Percentiles rank a stretch among this genome's conserved stretches.
Conservation (phyloP, 2,888 invertebrate species). For the Lordiphosa andalusiaca region DNA sequence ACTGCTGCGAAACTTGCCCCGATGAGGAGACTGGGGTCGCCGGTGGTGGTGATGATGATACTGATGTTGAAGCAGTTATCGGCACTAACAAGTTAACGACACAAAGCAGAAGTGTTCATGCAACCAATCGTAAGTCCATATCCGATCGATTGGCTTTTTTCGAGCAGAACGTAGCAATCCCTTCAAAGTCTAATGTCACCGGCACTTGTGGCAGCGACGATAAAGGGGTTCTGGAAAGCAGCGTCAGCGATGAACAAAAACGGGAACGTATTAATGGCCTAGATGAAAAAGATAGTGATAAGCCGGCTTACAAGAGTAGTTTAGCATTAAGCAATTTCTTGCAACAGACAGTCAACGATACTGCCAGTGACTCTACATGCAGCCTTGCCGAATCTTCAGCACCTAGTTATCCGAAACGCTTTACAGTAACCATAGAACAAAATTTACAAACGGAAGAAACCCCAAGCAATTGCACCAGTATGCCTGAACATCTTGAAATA, state of each 20-base stretch:
- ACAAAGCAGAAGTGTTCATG: too few relatives aligned
- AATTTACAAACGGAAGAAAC: neutral
- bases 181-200: neutral
- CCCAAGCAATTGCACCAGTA: neutral
- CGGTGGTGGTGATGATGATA: conserved; percentile 11
- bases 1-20: conserved; percentile 92
- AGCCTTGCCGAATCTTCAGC: neutral
- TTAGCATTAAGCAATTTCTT: conserved; percentile 61
- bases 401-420: neutral
- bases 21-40: conserved; percentile 84
- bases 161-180: conserved; percentile 48
- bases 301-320: conserved; percentile 55
- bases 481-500: neutral
- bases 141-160: conserved; percentile 74
- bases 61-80: neutral
- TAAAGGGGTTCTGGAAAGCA: conserved; percentile 70
- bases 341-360: conserved; percentile 53
- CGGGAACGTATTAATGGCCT: conserved; percentile 24
- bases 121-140: conserved; percentile 65
- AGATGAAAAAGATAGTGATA: conserved; percentile 17
- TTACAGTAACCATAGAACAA: conserved; percentile 4
- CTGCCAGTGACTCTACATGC: conserved; percentile 1
- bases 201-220: neutral
- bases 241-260: conserved; percentile 84
- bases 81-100: conserved; percentile 61